Evolutionary conservation across 2,113 vertebrate genomes (phyloP).

Genomic region (Myiagra hebetior): DNA sequence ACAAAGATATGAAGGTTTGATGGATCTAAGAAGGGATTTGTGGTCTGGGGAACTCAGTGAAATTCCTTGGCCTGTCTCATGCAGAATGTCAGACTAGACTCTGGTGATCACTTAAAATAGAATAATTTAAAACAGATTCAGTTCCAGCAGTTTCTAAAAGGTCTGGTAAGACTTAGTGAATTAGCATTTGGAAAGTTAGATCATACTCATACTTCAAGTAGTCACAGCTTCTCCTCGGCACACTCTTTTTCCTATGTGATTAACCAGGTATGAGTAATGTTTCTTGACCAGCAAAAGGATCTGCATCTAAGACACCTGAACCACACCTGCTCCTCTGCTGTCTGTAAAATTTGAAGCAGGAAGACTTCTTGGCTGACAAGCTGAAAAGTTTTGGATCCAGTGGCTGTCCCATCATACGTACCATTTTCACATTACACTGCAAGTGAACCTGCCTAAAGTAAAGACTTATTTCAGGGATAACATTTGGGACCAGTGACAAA

Average conservation of each 20-base stretch:
- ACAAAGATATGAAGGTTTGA: slow-evolving; percentile 8
- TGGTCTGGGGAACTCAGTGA: slow-evolving; percentile 39
- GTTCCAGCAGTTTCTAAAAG: slow-evolving; percentile 51
- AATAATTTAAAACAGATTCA: slow-evolving; percentile 48
- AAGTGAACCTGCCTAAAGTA: neutral
- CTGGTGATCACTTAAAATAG: slow-evolving; percentile 52
- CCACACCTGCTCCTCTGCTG: neutral
- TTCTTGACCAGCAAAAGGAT: neutral
- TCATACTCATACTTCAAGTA: neutral
- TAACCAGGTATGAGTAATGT: neutral
- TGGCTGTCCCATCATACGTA: neutral
- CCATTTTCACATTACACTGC: neutral
- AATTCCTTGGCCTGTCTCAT: slow-evolving; percentile 38
- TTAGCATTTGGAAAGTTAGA: slow-evolving; percentile 30
- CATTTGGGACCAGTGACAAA: slow-evolving; percentile 47
- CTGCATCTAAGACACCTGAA: neutral
- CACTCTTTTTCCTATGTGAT: neutral
- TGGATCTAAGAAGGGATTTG: slow-evolving; percentile 30
- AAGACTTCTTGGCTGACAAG: neutral
- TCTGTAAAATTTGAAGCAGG: neutral
- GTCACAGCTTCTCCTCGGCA: neutral
- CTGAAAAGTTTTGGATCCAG: neutral
- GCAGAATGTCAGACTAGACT: slow-evolving; percentile 29
- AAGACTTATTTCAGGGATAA: neutral
- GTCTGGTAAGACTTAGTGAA: slow-evolving; percentile 40